phyloP scores from a whole-genome alignment of 2,888 invertebrate species.

The Himalopsyche anomala region DNA sequence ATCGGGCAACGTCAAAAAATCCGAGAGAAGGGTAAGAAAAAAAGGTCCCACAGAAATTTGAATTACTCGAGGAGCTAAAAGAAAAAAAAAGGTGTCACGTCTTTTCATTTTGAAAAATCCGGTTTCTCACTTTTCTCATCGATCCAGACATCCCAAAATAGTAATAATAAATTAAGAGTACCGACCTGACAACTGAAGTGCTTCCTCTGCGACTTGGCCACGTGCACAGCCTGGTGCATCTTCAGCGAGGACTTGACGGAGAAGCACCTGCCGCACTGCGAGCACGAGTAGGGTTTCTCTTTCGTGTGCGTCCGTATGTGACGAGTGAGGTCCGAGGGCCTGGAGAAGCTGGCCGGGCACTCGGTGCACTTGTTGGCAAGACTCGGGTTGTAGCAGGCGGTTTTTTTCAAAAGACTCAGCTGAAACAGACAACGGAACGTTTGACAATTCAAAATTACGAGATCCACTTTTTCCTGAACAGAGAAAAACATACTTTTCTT shows the following conservation, averaged over 20 bases:
- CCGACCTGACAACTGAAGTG: neutral
- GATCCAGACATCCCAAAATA: neutral
- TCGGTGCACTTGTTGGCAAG: slow-evolving; percentile 42
- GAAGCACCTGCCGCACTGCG: slow-evolving; percentile 46
- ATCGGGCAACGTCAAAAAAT: no score
- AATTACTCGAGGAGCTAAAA: no score
- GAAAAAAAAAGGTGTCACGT: no score
- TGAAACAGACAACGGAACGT: neutral
- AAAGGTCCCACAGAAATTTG: no score
- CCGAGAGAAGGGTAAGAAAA: no score
- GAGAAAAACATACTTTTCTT: no score
- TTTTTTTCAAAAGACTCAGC: neutral
- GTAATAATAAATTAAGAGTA: neutral
- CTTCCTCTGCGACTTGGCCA: neutral
- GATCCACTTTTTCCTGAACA: no score
- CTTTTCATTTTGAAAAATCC: no score
- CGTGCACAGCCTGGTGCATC: slow-evolving; percentile 26
- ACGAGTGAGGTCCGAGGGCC: slow-evolving; percentile 51
- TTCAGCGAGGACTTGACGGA: slow-evolving; percentile 53
- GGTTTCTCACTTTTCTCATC: neutral
- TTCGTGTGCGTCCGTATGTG: slow-evolving; percentile 52
- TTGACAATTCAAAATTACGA: no score
- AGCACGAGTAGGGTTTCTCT: slow-evolving; percentile 49
- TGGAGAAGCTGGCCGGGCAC: slow-evolving; percentile 56
- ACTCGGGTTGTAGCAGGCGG: slow-evolving; percentile 9